Evolutionary conservation across 2,113 vertebrate species (phyloP).

Genomic region (Micromys minutus): DNA sequence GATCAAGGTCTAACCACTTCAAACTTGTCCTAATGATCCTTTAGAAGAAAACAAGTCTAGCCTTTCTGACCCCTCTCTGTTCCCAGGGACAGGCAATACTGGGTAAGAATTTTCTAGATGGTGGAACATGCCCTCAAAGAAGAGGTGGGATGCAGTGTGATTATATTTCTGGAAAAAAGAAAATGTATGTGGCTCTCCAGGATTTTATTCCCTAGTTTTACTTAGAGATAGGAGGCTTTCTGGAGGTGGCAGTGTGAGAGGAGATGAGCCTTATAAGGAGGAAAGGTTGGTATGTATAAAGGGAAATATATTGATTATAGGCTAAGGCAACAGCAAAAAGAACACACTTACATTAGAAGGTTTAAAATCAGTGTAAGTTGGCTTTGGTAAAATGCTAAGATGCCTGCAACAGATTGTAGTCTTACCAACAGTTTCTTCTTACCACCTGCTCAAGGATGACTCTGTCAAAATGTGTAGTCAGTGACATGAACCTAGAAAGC

Average conservation of each 20-base stretch:
- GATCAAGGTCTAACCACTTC: conserved; percentile 41
- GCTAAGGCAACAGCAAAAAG: not conserved
- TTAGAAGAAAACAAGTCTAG: conserved; percentile 42
- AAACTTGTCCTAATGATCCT: not conserved
- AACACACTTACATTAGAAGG: conserved; percentile 11
- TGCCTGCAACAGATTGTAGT: not conserved
- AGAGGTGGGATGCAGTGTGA: not conserved
- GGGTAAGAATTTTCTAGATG: not conserved
- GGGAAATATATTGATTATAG: not conserved
- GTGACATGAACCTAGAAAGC: conserved; percentile 12
- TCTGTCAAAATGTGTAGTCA: conserved; percentile 18
- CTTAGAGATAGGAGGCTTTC: not conserved
- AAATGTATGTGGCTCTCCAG: not conserved
- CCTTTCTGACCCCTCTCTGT: not conserved
- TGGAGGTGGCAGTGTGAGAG: not conserved
- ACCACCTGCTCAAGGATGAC: conserved; percentile 6
- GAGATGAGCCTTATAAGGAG: not conserved
- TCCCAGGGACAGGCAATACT: not conserved
- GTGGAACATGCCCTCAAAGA: not conserved
- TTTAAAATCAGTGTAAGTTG: conserved; percentile 57
- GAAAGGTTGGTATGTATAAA: not conserved
- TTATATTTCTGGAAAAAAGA: not conserved
- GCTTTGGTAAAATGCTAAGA: conserved; percentile 33
- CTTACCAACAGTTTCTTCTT: conserved; percentile 33
- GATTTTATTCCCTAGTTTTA: conserved; percentile 4